phyloP scores from a whole-genome alignment of 2,888 invertebrate genomes.

The Lucinisca nassula region DNA sequence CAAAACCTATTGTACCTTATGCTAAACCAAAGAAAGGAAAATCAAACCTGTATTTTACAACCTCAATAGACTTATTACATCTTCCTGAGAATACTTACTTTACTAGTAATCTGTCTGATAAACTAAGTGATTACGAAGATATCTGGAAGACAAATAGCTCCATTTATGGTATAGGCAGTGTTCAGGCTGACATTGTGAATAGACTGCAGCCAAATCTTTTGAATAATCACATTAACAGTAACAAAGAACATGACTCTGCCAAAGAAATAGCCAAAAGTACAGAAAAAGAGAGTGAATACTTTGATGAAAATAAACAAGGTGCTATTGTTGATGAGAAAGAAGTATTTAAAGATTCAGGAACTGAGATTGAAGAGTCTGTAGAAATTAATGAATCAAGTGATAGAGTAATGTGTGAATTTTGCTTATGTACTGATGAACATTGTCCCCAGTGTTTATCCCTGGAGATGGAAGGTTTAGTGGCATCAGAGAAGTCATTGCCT shows the following conservation, averaged over 20 bases:
- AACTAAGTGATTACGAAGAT: constrained; percentile 98
- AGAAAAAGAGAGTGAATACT: neutral
- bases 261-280: neutral
- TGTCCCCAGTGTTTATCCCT: neutral
- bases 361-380: neutral
- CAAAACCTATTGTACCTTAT: constrained; percentile 55
- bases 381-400: neutral
- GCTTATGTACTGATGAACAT: neutral
- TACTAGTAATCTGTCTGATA: constrained; percentile 95
- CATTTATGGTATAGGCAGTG: constrained; percentile 58
- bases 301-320: constrained; percentile 17
- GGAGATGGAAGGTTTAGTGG: neutral
- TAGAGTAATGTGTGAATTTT: neutral
- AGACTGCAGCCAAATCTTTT: constrained; percentile 59
- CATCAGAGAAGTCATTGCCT: neutral
- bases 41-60: constrained; percentile 76
- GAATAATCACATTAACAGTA: neutral
- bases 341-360: constrained; percentile 51
- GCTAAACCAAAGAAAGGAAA: constrained; percentile 70
- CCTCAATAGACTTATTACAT: constrained; percentile 74
- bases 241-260: neutral
- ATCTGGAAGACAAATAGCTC: constrained; percentile 91
- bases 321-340: constrained; percentile 41
- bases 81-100: constrained; percentile 90
- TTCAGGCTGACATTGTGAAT: constrained; percentile 60